These are phyloP conservation scores for Temnothorax unifasciatus DNA, from an alignment of 2,888 invertebrate genomes.

Conservation along the genomic window DNA sequence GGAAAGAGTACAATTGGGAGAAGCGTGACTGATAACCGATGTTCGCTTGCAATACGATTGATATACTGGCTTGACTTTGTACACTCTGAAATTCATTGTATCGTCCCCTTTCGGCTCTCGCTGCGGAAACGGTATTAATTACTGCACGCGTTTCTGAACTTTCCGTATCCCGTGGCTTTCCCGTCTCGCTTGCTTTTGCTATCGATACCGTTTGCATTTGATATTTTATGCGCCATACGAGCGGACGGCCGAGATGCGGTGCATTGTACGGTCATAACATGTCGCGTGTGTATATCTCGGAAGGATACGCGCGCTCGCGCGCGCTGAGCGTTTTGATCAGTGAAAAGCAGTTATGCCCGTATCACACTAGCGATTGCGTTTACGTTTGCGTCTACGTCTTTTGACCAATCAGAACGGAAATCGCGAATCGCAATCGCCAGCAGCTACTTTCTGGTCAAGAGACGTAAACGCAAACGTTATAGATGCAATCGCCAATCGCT, in stretches of 20 bases:
- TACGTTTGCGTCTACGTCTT: too few species aligned
- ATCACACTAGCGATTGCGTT: too few species aligned
- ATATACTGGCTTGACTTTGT: conserved; percentile 39
- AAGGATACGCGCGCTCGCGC: not conserved
- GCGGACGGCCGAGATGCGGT: not conserved
- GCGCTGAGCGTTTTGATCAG: conserved; percentile 23
- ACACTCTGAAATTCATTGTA: conserved; percentile 27
- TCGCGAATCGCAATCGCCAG: too few species aligned
- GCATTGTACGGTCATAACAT: not conserved
- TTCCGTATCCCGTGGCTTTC: not conserved
- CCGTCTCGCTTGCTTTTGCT: conserved; percentile 43
- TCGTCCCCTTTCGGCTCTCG: conserved; percentile 2
- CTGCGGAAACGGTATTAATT: conserved; percentile 56
- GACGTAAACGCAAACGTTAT: too few species aligned
- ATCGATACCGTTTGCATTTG: conserved; percentile 63
- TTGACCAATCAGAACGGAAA: too few species aligned
- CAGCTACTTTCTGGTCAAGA: too few species aligned
- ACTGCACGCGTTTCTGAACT: conserved; percentile 37
- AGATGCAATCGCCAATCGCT: too few species aligned
- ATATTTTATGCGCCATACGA: conserved; percentile 57
- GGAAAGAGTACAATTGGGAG: not conserved
- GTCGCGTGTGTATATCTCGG: conserved; percentile 27
- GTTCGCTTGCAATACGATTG: not conserved
- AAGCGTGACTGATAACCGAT: not conserved
- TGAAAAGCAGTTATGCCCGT: conserved; percentile 39